Evolutionary conservation across 2,888 invertebrate species (phyloP), one percentile per base, ranked within the genome.

Genomic region (Darwinula stevensoni): DNA sequence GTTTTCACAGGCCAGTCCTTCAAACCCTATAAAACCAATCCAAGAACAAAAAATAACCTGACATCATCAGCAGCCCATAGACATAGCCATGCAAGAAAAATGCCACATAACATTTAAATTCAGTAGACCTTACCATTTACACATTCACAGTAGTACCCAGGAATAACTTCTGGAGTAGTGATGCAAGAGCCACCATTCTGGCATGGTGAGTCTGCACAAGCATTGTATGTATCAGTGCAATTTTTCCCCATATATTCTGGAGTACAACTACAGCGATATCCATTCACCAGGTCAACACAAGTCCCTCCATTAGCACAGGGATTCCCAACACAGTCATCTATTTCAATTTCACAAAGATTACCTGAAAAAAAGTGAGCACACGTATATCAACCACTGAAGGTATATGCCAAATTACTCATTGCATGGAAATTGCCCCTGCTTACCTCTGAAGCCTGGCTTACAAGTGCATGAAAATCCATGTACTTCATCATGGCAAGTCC

Each of bases 211-310:
- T 32, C n/a, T 4, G 28, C 26, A 28, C 37, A 37, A 15, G 34
- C 37, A 16, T 37, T 15, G 9, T 6, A 22, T 22, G 22, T 6
- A 22, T 22, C 22, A 22, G 22, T 6, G 6, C 22, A n/a, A 22
- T 6, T 9, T n/a, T 18, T 37, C 44, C 51, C 75, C 45, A 65
- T 61, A 44, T 70, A 82, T 9, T 82, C 84, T 3, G 69, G 64
- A 32, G 67, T 62, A 48, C 86, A 86, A 6, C 61, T 52, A 48
- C 86, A 86, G 43, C 67, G 65, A 49, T 67, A 84, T 42, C 70
- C 68, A 51, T 80, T 80, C 42, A 78, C 65, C 46, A 40, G 32
- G 36, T 48, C 44, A 5, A 31, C 35, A 31, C 46, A 45, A 3
- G 37, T 30, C 12, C 40, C 44, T 9, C 38, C 39, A 32, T 45